phyloP scores from a whole-genome alignment of 2,888 invertebrate genomes.

The Polyommatus iphigenia region DNA sequence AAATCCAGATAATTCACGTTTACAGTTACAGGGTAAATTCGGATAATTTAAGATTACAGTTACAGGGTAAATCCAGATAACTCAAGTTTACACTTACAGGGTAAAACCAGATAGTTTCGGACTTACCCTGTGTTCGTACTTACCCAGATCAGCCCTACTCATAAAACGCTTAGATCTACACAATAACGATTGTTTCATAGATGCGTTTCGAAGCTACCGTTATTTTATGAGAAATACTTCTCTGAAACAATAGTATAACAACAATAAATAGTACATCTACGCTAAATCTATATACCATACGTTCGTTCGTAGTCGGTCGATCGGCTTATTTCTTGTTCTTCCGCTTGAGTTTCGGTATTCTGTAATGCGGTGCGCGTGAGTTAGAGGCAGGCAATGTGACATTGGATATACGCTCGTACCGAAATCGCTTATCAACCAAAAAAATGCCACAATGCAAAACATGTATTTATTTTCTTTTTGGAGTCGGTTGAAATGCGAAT shows the following conservation, averaged over 20 bases:
- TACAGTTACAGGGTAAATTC: too few relatives aligned
- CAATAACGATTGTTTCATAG: slow-evolving; percentile 40
- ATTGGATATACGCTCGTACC: background rate
- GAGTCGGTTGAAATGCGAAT: too few relatives aligned
- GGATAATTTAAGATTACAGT: too few relatives aligned
- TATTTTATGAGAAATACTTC: background rate
- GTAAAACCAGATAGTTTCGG: background rate
- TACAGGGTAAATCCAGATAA: too few relatives aligned
- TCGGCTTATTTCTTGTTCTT: slow-evolving; percentile 73
- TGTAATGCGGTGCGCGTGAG: slow-evolving; percentile 72
- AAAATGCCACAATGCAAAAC: too few relatives aligned
- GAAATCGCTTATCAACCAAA: background rate
- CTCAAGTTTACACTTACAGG: background rate
- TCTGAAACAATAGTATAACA: slow-evolving; percentile 41
- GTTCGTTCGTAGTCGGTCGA: slow-evolving; percentile 64
- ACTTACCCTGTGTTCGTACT: too few relatives aligned
- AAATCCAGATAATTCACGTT: background rate
- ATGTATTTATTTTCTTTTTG: too few relatives aligned
- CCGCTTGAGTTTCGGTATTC: slow-evolving; percentile 76
- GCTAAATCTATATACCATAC: slow-evolving; percentile 55
- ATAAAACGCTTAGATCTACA: slow-evolving; percentile 27
- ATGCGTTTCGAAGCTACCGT: slow-evolving; percentile 18
- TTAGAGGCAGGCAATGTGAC: slow-evolving; percentile 52
- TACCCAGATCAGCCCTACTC: background rate
- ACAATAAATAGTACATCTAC: slow-evolving; percentile 45